A percentile compares a stretch with the other conserved stretches of the same genome.
Evolutionary conservation across 2,113 vertebrate species (phyloP).

Genomic region (Oncorhynchus mykiss): DNA sequence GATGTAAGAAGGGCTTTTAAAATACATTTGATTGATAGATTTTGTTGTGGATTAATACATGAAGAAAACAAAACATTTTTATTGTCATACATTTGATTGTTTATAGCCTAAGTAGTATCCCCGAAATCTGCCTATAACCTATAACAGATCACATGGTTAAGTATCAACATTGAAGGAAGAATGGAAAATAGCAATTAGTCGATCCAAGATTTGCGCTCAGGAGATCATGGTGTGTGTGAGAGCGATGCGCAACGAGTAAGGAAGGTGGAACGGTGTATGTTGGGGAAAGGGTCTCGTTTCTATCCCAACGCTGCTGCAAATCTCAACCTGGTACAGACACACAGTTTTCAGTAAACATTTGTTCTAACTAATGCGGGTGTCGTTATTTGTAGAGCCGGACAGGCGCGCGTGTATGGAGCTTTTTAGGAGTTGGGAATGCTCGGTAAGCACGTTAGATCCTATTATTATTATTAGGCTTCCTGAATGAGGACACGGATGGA

Average conservation of each 20-base stretch:
- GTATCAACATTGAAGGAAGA: no score
- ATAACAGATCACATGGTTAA: no score
- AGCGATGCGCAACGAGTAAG: not conserved
- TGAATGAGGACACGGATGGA: slow-evolving; percentile 27
- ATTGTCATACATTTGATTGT: no score
- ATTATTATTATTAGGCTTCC: slow-evolving; percentile 33
- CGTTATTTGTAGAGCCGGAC: no score
- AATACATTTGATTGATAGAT: no score
- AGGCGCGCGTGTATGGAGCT: slow-evolving; percentile 7
- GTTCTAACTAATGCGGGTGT: not conserved
- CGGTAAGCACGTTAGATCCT: slow-evolving; percentile 24
- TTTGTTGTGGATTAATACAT: no score
- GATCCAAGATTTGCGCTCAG: not conserved
- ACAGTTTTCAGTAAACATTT: not conserved
- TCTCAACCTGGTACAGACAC: not conserved
- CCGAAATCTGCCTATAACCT: no score
- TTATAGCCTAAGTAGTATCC: no score
- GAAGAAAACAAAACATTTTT: no score
- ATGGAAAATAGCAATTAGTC: no score
- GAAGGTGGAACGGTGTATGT: not conserved
- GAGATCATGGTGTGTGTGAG: not conserved
- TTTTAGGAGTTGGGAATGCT: slow-evolving; percentile 35
- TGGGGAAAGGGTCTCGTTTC: not conserved
- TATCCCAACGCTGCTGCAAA: not conserved
- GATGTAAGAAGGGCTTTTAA: no score